phyloP scores from a whole-genome alignment of 2,888 invertebrate genomes.

The Boloria euphrosyne region DNA sequence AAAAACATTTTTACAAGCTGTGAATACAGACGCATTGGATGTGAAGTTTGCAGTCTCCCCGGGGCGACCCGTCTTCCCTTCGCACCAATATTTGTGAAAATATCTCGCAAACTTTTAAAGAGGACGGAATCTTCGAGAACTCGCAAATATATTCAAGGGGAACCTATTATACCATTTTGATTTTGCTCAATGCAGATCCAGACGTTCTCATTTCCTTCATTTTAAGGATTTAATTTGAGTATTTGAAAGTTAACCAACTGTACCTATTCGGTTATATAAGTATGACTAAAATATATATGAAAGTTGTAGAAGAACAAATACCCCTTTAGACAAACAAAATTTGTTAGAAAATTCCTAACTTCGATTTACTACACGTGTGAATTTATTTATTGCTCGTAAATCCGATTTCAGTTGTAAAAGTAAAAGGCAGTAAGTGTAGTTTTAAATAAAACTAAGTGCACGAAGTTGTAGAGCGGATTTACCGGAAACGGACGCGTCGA shows the following conservation, averaged over 20 bases:
- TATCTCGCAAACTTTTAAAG: constrained; percentile 62
- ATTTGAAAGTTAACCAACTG: neutral
- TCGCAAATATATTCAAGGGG: constrained; percentile 52
- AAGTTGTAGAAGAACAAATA: neutral
- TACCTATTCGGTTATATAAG: neutral
- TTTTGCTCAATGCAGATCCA: constrained; percentile 32
- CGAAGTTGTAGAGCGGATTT: constrained; percentile 78
- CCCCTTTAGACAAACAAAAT: constrained; percentile 9
- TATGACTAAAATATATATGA: neutral
- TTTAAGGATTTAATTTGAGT: constrained; percentile 8
- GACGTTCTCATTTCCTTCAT: constrained; percentile 17
- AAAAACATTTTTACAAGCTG: constrained; percentile 70
- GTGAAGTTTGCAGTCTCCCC: constrained; percentile 52
- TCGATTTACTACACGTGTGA: constrained; percentile 27
- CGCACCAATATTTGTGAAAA: constrained; percentile 68
- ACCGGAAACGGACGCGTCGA: constrained; percentile 79
- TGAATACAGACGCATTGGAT: constrained; percentile 59
- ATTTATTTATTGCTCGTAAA: constrained; percentile 34
- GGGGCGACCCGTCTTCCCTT: constrained; percentile 53
- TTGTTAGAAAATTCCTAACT: constrained; percentile 32
- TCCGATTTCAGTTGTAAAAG: constrained; percentile 35
- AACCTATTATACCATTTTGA: constrained; percentile 41
- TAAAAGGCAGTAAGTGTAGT: constrained; percentile 44
- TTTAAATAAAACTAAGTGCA: constrained; percentile 75
- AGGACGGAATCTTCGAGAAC: constrained; percentile 50